These are phyloP conservation scores for Allygus modestus DNA, from an alignment of 2,888 invertebrate genomes.

Conservation along the genomic window DNA sequence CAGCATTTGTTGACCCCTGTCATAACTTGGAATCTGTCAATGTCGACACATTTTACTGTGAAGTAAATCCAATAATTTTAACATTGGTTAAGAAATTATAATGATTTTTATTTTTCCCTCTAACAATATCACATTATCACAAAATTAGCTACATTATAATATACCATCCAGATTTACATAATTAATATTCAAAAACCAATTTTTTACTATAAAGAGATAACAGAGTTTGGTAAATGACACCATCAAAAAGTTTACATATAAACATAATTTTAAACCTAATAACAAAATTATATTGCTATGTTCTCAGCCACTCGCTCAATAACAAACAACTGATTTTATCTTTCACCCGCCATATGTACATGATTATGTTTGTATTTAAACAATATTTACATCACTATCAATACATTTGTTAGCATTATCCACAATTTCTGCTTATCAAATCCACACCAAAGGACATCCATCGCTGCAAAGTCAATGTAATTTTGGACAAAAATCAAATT, in stretches of 20 bases:
- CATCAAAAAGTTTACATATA: slow-evolving; percentile 5
- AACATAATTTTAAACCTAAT: neutral
- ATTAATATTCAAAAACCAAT: neutral
- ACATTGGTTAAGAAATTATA: no score
- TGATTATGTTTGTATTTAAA: neutral
- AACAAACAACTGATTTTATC: neutral
- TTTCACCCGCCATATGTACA: slow-evolving; percentile 5
- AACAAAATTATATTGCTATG: slow-evolving; percentile 30
- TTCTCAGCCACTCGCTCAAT: slow-evolving; percentile 6
- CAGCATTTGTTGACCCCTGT: no score
- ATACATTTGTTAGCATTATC: neutral
- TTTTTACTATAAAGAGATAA: neutral
- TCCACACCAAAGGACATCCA: no score
- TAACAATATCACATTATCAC: slow-evolving; percentile 11
- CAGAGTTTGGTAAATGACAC: neutral
- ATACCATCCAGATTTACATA: no score
- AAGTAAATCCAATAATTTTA: no score
- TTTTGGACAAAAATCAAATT: no score
- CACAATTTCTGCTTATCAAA: no score
- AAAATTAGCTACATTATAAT: neutral
- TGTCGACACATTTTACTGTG: no score
- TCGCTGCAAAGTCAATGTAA: no score
- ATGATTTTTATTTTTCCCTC: no score
- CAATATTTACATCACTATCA: slow-evolving; percentile 5
- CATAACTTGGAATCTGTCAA: no score